Base-by-base conservation (phyloP, 2,113 vertebrate species). In the Cinclus cinclus region DNA sequence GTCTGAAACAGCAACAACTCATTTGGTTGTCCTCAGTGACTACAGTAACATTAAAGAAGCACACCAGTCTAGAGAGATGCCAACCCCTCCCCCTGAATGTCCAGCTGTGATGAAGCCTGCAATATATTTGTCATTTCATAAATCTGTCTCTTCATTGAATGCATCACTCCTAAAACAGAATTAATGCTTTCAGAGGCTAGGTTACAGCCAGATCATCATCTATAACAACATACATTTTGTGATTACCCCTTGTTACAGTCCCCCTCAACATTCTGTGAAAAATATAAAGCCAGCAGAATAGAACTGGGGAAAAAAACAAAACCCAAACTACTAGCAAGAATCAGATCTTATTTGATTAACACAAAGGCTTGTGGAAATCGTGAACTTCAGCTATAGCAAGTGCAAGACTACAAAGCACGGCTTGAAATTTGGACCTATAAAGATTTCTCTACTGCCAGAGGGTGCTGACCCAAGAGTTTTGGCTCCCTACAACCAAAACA, bases 1-100 rank as follows among this genome's bases (percentile, higher is more conserved):
- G 39, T 55, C 37, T 83, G 33, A 53, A 83, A 65, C 23, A 82
- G 27, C 60, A 81, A 4, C 37, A 55, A 27, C 50, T 59, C 83
- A 30, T 31, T 49, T 4, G 6, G 17, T 3, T 74, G 50, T 33
- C 64, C 60, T 68, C 27, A 41, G 20, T 8, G 23, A 75, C 10
- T 55, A 21, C 37, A 87, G 47, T 2, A 59, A 20, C 56, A 30
- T 13, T n/a, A 55, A 58, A 56, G 47, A 70, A 78, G 68, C 4
- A 21, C 59, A 10, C 1, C 42, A 56, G 62, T 4, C 33, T 25
- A 41, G 47, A 68, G 55, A 73, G 28, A 55, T 35, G n/a, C 25
- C 33, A 31, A 4, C 33, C 46, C 31, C 39, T 78, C 53, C 62
- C 39, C 25, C 79, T 7, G 18, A 0, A 0, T 10, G 47, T 41